Conservation (phyloP, 2,113 vertebrate species). For the Chloropsis cyanopogon region DNA sequence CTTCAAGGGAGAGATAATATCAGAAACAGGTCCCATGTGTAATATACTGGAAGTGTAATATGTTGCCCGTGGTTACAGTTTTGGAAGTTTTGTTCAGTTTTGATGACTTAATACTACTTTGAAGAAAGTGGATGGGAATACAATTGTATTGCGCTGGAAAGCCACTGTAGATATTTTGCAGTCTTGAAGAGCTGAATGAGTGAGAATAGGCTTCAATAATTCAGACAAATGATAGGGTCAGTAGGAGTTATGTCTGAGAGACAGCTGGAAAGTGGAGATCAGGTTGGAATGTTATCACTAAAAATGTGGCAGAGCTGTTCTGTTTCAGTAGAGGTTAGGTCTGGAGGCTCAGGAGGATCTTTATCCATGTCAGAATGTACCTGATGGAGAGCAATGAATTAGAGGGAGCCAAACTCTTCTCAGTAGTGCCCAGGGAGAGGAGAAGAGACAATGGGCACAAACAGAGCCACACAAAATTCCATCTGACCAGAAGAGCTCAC, state of each 20-base stretch:
- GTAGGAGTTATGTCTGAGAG: neutral
- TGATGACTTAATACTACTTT: neutral
- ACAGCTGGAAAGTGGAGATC: neutral
- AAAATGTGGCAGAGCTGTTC: neutral
- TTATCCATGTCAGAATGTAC: neutral
- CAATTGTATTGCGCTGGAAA: neutral
- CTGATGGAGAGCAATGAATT: neutral
- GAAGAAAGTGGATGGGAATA: neutral
- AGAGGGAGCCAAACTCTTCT: neutral
- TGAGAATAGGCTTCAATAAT: neutral
- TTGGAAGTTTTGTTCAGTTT: neutral
- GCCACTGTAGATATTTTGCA: neutral
- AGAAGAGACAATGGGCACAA: neutral
- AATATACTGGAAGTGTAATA: neutral
- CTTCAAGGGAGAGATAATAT: neutral
- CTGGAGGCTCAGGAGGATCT: neutral
- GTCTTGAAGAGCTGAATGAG: neutral
- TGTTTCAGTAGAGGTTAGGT: neutral
- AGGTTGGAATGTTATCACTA: neutral
- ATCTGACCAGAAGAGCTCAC: neutral
- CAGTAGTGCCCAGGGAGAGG: too few relatives aligned
- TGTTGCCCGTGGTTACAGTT: neutral
- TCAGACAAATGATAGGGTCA: neutral
- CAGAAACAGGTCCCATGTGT: neutral
- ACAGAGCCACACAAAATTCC: neutral